Base-by-base conservation (phyloP, 2,113 vertebrate species). In the Oophaga pumilio region DNA sequence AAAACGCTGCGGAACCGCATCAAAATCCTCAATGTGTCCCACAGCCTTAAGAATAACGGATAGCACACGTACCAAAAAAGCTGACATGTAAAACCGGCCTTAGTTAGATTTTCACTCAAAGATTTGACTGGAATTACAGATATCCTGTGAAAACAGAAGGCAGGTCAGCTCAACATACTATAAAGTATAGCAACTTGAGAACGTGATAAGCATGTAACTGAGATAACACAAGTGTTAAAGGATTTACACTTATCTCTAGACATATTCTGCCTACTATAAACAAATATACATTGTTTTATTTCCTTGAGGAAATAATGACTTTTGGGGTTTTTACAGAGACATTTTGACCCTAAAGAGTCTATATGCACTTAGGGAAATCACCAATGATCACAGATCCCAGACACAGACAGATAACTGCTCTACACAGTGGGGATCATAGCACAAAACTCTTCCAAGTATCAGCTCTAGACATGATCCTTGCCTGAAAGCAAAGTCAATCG, bases 81-180 rank as follows among this genome's bases (percentile, higher is more conserved):
- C 60, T 68, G 43, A 14, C 69, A 6, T 68, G 53, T 49, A 12
- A 57, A 20, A 4, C 20, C 33, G 5, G 28, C 14, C 22, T 62
- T 26, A 43, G 59, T 84, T 56, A 20, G 69, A 57, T 76, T 49
- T 62, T 85, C 74, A 74, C 33, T 62, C n/a, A 78, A 78, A 86
- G 57, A 78, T 78, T 79, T 49, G 49, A 68, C 60, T 86, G 60
- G 76, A 79, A 86, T 86, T 68, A 22, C 74, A 50, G n/a, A 86
- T 79, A 53, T 68, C 74, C 74, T 78, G 84, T 85, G 85, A 53
- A 78, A 78, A 50, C 66, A 60, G 74, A 79, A 86, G n/a, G n/a
- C n/a, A 68, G n/a, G 49, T 76, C 74, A 66, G 49, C 11, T 28
- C 71, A 9, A 52, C 74, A 68, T 26, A 69, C 60, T 52, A 43